A percentile compares a stretch with the other conserved stretches of the same genome.
phyloP scores from a whole-genome alignment of 1,140 invertebrate species.

The Leptinotarsa defecta region DNA sequence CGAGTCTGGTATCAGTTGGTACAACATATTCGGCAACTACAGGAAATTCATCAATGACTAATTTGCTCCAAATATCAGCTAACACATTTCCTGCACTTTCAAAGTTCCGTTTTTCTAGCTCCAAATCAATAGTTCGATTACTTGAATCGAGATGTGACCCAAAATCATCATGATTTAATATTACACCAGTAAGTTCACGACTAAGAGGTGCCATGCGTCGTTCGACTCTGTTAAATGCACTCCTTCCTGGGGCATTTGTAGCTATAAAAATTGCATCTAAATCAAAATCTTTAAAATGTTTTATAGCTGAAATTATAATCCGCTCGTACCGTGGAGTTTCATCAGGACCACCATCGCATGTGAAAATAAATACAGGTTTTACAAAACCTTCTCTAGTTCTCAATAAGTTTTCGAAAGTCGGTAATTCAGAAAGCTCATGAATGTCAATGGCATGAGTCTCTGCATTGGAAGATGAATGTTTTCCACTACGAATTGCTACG shows the following conservation, averaged over 20 bases:
- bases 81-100: slow-evolving; percentile 18
- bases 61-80: slow-evolving; percentile 19
- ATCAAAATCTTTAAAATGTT: slow-evolving; percentile 27
- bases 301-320: slow-evolving; percentile 11
- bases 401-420: slow-evolving; percentile 3
- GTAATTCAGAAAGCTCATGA: slow-evolving; percentile 4
- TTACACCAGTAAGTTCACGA: slow-evolving; percentile 10
- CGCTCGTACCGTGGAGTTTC: slow-evolving; percentile 16
- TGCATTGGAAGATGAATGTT: slow-evolving; percentile 28
- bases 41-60: slow-evolving; percentile 18
- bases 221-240: slow-evolving; percentile 24
- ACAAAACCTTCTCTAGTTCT: not conserved
- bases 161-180: slow-evolving; percentile 8
- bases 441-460: slow-evolving; percentile 24
- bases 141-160: slow-evolving; percentile 4
- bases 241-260: slow-evolving; percentile 27
- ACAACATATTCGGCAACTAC: slow-evolving; percentile 23
- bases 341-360: slow-evolving; percentile 11
- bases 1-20: slow-evolving; percentile 1
- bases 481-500: slow-evolving; percentile 30
- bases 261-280: slow-evolving; percentile 30
- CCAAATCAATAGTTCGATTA: not conserved
- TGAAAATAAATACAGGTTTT: slow-evolving; percentile 24
- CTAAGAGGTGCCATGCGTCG: slow-evolving; percentile 31
- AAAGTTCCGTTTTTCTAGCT: slow-evolving; percentile 20